Conservation (phyloP, 2,888 invertebrate genomes). For the Volucella zonaria region DNA sequence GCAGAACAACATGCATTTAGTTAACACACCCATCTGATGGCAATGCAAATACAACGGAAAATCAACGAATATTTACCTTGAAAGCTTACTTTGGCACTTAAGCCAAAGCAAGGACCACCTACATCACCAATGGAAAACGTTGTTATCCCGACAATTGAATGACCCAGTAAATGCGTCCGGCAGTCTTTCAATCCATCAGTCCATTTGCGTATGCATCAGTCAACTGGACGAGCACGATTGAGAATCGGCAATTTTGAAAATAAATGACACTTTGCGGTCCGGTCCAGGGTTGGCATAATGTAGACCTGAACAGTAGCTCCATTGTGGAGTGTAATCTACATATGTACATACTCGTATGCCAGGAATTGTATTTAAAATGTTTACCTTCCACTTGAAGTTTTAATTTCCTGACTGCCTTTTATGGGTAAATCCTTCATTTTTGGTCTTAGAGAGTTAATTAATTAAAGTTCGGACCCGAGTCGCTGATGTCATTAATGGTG, state of each 20-base stretch:
- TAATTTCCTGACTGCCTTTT: constrained; percentile 47
- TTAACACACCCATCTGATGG: constrained; percentile 68
- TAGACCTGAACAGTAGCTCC: constrained; percentile 5
- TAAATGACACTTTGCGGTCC: constrained; percentile 66
- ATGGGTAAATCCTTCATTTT: constrained; percentile 48
- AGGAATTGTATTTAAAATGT: constrained; percentile 64
- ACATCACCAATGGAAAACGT: background rate
- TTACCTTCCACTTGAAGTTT: constrained; percentile 65
- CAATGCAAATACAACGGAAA: constrained; percentile 57
- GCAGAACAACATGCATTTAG: constrained; percentile 58
- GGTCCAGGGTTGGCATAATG: constrained; percentile 10
- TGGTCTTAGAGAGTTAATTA: constrained; percentile 53
- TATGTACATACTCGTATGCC: no score
- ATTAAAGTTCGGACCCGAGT: constrained; percentile 29
- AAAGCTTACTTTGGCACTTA: constrained; percentile 54
- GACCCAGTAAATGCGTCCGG: constrained; percentile 44
- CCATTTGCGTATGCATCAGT: no score
- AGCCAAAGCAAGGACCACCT: background rate
- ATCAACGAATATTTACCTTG: constrained; percentile 60
- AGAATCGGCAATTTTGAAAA: constrained; percentile 57
- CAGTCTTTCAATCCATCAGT: background rate
- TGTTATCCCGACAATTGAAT: constrained; percentile 46
- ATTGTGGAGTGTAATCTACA: constrained; percentile 41
- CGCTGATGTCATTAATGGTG: background rate
- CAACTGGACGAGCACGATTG: constrained; percentile 32